Base-by-base conservation (phyloP, 2,113 vertebrate species). In the Trochalopteron elliotii region DNA sequence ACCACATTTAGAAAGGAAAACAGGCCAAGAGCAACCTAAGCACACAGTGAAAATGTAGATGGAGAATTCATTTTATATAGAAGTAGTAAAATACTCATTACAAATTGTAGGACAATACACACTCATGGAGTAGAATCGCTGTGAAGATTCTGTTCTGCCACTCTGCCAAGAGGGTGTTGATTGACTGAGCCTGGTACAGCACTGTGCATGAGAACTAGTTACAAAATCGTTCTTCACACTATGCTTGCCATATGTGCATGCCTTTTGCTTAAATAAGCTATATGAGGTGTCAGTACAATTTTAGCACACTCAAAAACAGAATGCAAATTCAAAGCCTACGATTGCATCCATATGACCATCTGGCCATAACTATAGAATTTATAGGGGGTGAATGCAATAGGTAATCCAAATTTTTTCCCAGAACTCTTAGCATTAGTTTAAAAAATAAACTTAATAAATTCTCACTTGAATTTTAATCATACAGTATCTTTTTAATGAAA, bases 211-310 rank as follows among this genome's bases (percentile, higher is more conserved):
- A 85, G 84, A 87, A 64, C 44, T 12, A 91, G 61, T 23, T 87
- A 64, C 67, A 93, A 40, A 94, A 85, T n/a, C 44, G 9, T 81
- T 94, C 76, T 82, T 91, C 64, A 24, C 77, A 71, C 80, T 59
- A 39, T 10, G 39, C 45, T 64, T 88, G 59, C 92, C 92, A 77
- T 94, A 88, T 90, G 85, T 28, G 57, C 70, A 53, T 57, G 82
- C 20, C 33, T 88, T 80, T 83, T 69, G 78, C 92, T 93, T 82
- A 94, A 87, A 94, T 67, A 95, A 95, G 70, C 67, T 91, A 13
- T 74, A 93, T 55, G 77, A 94, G 35, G 60, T 78, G 77, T 91
- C 64, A 81, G 82, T 78, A 69, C 70, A 75, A 44, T 94, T 92
- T 96, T 88, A 94, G 84, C 87, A 49, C 25, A 31, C 59, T 88